Conservation (phyloP, 2,797 vertebrate species). For the Galaxias olidus region DNA sequence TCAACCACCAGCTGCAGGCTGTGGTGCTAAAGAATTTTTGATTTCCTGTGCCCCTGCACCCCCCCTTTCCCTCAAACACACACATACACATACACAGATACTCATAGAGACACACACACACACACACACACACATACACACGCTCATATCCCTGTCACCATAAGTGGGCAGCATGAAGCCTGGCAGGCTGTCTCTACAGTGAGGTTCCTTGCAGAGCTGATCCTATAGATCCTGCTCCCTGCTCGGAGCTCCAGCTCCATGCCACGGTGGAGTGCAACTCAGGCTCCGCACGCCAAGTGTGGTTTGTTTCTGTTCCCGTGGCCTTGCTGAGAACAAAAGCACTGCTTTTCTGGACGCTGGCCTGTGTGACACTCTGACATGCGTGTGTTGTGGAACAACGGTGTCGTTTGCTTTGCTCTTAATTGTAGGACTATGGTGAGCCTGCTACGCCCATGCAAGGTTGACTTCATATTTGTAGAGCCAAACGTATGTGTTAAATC, state of each 20-base stretch:
- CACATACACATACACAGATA: conserved; percentile 9
- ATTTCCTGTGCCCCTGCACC: conserved; percentile 62
- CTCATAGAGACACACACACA: conserved; percentile 15
- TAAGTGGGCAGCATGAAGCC: conserved; percentile 47
- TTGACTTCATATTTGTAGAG: no score
- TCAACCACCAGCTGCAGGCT: conserved; percentile 72
- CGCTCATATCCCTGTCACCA: conserved; percentile 35
- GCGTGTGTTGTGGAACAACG: background rate
- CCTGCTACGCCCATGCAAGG: no score
- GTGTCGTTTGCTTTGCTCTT: background rate
- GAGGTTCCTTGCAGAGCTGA: conserved; percentile 20
- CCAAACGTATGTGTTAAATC: no score
- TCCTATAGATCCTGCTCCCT: conserved; percentile 32
- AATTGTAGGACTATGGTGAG: no score
- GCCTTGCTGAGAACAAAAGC: conserved; percentile 44
- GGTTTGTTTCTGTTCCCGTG: conserved; percentile 54
- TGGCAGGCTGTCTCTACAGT: conserved; percentile 22
- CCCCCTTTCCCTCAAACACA: conserved; percentile 18
- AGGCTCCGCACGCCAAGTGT: conserved; percentile 45
- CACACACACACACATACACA: conserved; percentile 21
- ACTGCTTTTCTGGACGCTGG: background rate
- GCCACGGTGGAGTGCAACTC: conserved; percentile 48
- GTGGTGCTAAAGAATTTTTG: conserved; percentile 69
- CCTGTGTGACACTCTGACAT: background rate
- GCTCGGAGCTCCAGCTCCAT: conserved; percentile 50